A percentile compares a stretch with the other conserved stretches of the same genome.
These are phyloP conservation scores for Eretmochelys imbricata DNA, from an alignment of 2,113 vertebrate species.

Conservation along the genomic window DNA sequence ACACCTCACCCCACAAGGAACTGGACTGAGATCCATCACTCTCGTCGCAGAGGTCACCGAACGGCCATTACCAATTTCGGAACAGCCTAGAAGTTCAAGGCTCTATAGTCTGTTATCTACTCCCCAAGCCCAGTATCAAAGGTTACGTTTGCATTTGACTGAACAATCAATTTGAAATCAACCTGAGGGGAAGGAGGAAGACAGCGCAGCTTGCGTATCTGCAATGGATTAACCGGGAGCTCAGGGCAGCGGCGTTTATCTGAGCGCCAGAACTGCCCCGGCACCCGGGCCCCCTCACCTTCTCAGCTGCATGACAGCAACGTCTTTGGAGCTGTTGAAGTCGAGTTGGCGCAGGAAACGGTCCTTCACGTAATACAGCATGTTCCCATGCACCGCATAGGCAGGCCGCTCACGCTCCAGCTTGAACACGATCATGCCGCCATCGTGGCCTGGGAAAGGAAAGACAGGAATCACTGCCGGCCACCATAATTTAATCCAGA, in stretches of 20 bases:
- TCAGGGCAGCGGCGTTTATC: background rate
- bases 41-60: background rate
- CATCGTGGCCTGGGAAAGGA: slow-evolving; percentile 87
- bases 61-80: background rate
- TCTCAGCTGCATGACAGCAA: slow-evolving; percentile 95
- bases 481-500: background rate
- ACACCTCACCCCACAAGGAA: background rate
- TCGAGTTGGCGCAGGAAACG: slow-evolving; percentile 94
- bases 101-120: background rate
- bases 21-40: background rate
- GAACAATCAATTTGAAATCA: rapidly evolving
- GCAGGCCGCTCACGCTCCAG: slow-evolving; percentile 94
- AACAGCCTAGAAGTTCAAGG: background rate
- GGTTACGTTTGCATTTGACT: background rate
- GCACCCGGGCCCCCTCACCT: slow-evolving; percentile 75
- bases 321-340: slow-evolving; percentile 96
- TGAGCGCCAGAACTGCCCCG: rapidly evolving
- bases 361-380: slow-evolving; percentile 95
- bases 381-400: slow-evolving; percentile 92
- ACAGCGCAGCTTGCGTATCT: rapidly evolving
- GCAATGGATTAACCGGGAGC: rapidly evolving
- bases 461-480: background rate
- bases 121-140: background rate
- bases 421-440: slow-evolving; percentile 98
- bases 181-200: rapidly evolving